These are phyloP conservation scores for Nephrotoma guestfalica DNA, from an alignment of 2,888 invertebrate genomes.

Conservation along the genomic window DNA sequence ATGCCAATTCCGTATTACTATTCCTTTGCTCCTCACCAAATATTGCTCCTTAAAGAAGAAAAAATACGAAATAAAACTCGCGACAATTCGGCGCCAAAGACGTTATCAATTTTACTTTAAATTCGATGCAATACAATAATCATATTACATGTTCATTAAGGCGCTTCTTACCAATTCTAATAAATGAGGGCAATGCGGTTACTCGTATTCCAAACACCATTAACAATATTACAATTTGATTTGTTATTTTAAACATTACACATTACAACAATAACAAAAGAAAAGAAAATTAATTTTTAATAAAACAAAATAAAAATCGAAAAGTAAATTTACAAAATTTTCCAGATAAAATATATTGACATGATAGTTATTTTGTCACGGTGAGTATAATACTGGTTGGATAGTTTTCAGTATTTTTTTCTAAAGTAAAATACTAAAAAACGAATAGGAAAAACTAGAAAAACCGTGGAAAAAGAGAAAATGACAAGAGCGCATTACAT, in stretches of 20 bases:
- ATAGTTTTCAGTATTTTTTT: background rate
- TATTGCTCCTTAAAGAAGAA: slow-evolving; percentile 44
- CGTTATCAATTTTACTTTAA: too few relatives aligned
- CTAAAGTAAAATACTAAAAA: background rate
- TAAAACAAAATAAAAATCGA: background rate
- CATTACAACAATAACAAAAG: background rate
- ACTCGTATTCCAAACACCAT: background rate
- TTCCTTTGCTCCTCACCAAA: slow-evolving; percentile 59
- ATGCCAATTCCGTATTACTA: slow-evolving; percentile 56
- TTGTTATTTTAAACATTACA: background rate
- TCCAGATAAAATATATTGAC: background rate
- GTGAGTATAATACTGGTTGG: background rate
- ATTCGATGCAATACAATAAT: too few relatives aligned
- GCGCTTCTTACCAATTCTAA: background rate
- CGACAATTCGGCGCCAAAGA: background rate
- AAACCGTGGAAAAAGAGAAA: background rate
- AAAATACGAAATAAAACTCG: background rate
- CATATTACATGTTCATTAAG: background rate
- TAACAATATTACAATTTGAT: background rate
- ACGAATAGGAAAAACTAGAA: background rate
- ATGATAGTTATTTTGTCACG: background rate
- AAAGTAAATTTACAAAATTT: background rate
- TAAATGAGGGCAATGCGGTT: background rate
- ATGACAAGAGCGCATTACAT: background rate
- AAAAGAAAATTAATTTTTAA: background rate